phyloP scores from a whole-genome alignment of 2,888 invertebrate species.

The Ferdinandea cuprea region DNA sequence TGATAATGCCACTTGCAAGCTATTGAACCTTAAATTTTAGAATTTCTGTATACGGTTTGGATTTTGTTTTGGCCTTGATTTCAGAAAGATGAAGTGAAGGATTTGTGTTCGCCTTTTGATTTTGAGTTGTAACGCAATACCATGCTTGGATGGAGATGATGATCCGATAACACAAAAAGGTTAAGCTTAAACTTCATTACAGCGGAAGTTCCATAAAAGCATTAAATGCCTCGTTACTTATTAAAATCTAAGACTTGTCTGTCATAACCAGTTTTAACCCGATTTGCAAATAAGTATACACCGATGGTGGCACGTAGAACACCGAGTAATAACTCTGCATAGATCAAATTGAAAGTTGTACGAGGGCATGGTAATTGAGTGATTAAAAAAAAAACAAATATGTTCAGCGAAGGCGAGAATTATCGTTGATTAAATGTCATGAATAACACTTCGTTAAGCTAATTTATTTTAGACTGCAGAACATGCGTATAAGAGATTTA shows the following conservation, averaged over 20 bases:
- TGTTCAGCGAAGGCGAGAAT: conserved; percentile 2
- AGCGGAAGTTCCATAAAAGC: conserved; percentile 33
- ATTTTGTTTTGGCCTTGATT: conserved; percentile 19
- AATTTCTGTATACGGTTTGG: conserved; percentile 1
- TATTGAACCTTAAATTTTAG: conserved; percentile 13
- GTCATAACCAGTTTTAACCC: conserved; percentile 41
- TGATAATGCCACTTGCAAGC: conserved; percentile 12
- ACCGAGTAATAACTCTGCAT: neutral
- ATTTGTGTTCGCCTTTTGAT: conserved; percentile 12
- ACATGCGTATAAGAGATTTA: no score
- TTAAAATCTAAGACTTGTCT: conserved; percentile 26
- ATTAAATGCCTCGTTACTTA: conserved; percentile 26
- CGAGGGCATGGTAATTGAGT: neutral
- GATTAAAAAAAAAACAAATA: conserved; percentile 16
- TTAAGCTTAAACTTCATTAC: conserved; percentile 13
- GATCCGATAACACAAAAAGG: neutral
- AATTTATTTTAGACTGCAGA: neutral
- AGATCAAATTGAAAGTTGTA: conserved; percentile 18
- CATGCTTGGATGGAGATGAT: conserved; percentile 2
- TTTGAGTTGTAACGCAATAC: neutral
- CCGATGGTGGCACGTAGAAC: conserved; percentile 32
- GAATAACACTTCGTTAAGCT: neutral
- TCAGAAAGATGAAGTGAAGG: conserved; percentile 1
- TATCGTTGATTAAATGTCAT: no score
- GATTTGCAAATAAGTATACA: conserved; percentile 26